Evolutionary conservation across 2,113 vertebrate species (phyloP).

Genomic region (Zapus hudsonius): DNA sequence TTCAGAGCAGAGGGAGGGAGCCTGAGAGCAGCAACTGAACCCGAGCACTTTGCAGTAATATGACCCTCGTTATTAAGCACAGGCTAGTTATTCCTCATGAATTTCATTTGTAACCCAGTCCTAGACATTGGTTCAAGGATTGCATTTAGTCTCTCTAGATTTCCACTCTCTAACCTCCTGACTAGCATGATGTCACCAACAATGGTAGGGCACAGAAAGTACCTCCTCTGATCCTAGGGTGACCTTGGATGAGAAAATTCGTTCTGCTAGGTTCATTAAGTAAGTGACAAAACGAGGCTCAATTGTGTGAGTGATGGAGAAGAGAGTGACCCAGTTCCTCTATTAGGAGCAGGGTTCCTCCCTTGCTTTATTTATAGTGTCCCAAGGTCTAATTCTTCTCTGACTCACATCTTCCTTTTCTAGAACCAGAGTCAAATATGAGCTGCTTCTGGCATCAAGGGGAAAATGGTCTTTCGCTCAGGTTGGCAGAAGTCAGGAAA

Average conservation of each 20-base stretch:
- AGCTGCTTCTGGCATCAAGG: neutral
- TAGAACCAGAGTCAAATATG: neutral
- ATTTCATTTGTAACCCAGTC: neutral
- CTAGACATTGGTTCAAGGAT: neutral
- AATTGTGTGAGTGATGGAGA: neutral
- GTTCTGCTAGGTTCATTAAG: neutral
- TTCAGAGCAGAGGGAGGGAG: neutral
- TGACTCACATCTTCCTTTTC: neutral
- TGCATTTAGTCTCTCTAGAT: neutral
- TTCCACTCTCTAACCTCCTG: neutral
- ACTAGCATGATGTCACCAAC: neutral
- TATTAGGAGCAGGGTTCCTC: too few relatives aligned
- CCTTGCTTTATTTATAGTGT: neutral
- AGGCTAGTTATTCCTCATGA: neutral
- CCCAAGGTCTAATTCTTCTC: neutral
- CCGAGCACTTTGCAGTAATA: neutral
- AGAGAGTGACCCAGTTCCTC: neutral
- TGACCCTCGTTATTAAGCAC: neutral
- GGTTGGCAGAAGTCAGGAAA: neutral
- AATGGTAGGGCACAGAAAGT: fast-evolving
- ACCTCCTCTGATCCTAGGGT: neutral
- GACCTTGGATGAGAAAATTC: neutral
- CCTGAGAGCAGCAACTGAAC: fast-evolving
- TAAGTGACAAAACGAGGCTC: neutral
- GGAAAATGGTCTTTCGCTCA: neutral